Conservation (phyloP, 1,140 invertebrate species). For the Eupristina koningsbergeri region DNA sequence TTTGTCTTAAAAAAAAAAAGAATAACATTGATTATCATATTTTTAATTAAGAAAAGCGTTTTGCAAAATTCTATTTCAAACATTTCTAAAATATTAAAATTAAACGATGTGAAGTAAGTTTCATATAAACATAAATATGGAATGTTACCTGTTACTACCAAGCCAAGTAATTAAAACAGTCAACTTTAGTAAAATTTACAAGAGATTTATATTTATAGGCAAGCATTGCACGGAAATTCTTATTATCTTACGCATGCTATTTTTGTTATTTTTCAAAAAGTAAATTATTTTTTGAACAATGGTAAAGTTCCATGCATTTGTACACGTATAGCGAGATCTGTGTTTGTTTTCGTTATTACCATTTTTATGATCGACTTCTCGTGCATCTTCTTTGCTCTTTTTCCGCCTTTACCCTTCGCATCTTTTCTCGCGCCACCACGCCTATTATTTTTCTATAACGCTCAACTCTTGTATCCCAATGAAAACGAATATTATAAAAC, state of each 20-base stretch:
- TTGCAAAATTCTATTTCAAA: too few species aligned
- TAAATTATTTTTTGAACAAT: conserved; percentile 7
- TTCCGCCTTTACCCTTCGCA: not conserved
- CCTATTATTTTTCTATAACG: conserved; percentile 9
- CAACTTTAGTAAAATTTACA: not conserved
- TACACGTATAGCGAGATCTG: not conserved
- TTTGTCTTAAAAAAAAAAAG: too few species aligned
- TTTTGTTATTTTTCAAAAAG: conserved; percentile 18
- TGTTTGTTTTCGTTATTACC: conserved; percentile 19
- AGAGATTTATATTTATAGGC: not conserved
- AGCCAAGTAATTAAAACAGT: not conserved
- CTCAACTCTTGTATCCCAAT: not conserved
- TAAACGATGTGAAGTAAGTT: not conserved
- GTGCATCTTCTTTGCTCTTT: not conserved
- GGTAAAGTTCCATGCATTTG: not conserved
- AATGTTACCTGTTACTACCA: not conserved
- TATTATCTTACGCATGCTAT: conserved; percentile 45
- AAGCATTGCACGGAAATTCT: conserved; percentile 55
- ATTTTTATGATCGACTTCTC: conserved; percentile 33
- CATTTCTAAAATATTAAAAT: not conserved
- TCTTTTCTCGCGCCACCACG: not conserved
- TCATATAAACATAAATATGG: not conserved
- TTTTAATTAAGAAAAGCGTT: too few species aligned
- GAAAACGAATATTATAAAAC: not conserved
- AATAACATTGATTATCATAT: too few species aligned